A percentile compares a stretch with the other conserved stretches of the same genome.
Conservation (phyloP, 2,888 invertebrate genomes). For the Eupithecia subfuscata region DNA sequence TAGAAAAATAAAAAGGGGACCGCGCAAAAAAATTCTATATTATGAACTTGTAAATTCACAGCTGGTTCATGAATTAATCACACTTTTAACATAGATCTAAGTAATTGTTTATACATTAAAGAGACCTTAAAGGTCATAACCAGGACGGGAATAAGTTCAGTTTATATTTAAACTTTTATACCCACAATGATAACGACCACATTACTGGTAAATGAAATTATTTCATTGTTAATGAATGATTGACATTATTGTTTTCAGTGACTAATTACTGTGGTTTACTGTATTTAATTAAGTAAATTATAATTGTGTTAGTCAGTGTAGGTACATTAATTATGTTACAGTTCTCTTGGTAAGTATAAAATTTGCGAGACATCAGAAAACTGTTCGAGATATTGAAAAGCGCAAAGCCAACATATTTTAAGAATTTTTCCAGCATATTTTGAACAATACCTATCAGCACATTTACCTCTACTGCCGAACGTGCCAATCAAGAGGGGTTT, state of each 20-base stretch:
- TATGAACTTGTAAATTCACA: no score
- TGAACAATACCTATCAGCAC: no score
- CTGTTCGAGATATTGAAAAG: neutral
- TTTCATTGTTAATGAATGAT: neutral
- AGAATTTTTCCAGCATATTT: neutral
- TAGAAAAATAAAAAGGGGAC: no score
- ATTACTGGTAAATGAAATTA: neutral
- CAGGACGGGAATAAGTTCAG: neutral
- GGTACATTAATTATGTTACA: neutral
- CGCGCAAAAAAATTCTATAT: no score
- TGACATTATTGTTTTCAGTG: neutral
- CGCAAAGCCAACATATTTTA: neutral
- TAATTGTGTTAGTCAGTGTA: neutral
- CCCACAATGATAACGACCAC: neutral
- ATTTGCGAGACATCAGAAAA: neutral
- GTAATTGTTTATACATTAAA: neutral
- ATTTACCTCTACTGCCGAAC: no score
- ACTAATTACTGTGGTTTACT: neutral
- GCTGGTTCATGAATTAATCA: neutral
- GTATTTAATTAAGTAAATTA: neutral
- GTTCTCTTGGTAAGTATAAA: neutral
- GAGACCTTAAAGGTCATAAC: neutral
- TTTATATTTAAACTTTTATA: neutral
- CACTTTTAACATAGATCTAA: neutral
- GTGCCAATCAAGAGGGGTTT: no score